Base-by-base conservation (phyloP, 2,797 vertebrate species). In the Nyctalus aviator region DNA sequence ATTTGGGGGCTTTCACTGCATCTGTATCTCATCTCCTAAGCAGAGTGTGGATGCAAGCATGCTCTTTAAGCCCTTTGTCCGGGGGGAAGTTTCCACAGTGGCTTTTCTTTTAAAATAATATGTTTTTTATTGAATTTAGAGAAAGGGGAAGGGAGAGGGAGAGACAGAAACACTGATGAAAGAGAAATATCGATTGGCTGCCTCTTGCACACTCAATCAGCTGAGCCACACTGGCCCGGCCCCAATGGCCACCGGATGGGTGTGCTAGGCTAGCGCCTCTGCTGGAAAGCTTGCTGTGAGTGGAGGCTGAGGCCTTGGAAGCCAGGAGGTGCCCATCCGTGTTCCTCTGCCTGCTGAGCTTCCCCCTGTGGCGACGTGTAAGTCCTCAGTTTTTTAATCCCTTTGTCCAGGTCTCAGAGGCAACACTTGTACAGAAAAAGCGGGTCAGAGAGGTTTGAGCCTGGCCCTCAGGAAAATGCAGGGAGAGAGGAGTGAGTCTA, bases 401-500 rank as follows among this genome's bases (percentile, higher is more conserved):
- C 55, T 79, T 73, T 76, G 75, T 32, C 75, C 62, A 88, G 46
- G 88, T 71, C 50, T 76, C 55, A 21, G 48, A 72, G 76, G 72
- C 86, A 72, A 25, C 93, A 94, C 77, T 81, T 93, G 79, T 81
- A 25, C 44, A 91, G 82, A 92, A 71, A 93, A 59, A 76, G 30
- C 48, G 93, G 90, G 88, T 90, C 85, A 41, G 66, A 57, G 72
- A 59, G 86, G 41, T 89, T 92, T 95, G 96, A 83, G 76, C 62
- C 88, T 72, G 72, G 90, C 88, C 90, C 69, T 84, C 5, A 37
- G 82, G 94, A 90, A 93, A 82, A 73, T 44, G 69, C 1, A 2
- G 95, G 91, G 92, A 93, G 57, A 92, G 84, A 84, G 83, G 57
- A 95, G 66, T 11, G 62, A 94, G 93, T 94, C 95, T 82, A 78